Evolutionary conservation across 53 echinoderm and acorn worm species (phyloP).

Genomic region (Antedon mediterranea): DNA sequence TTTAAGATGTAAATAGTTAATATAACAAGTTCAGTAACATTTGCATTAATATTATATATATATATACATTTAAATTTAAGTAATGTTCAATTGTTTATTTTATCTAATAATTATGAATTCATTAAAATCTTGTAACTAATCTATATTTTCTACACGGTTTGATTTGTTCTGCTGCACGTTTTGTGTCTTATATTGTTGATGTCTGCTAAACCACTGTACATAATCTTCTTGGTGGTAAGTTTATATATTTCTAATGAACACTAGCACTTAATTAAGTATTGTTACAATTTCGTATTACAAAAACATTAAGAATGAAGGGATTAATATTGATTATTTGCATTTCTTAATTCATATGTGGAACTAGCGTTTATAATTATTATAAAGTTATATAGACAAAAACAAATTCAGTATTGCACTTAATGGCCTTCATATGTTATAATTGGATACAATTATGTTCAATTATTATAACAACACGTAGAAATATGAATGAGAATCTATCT

Average conservation of each 20-base stretch:
- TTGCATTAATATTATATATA: too few relatives aligned
- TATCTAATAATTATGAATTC: too few relatives aligned
- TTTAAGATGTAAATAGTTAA: too few relatives aligned
- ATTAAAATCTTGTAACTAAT: too few relatives aligned
- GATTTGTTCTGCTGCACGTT: too few relatives aligned
- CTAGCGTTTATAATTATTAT: not conserved
- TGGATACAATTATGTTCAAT: not conserved
- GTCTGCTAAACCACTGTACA: not conserved
- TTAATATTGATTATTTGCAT: not conserved
- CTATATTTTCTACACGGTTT: too few relatives aligned
- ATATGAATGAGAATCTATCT: not conserved
- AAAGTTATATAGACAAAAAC: not conserved
- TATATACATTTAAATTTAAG: too few relatives aligned
- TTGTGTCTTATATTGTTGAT: too few relatives aligned
- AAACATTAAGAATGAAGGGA: not conserved
- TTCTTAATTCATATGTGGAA: not conserved
- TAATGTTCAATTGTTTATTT: too few relatives aligned
- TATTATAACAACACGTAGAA: not conserved
- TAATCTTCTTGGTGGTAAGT: not conserved
- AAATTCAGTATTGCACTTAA: not conserved
- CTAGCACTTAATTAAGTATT: not conserved
- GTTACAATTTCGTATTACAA: not conserved
- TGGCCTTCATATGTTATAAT: not conserved
- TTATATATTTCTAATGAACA: not conserved
- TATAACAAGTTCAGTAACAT: too few relatives aligned